Conservation (phyloP, 2,888 invertebrate species). For the Hylaea fasciaria region DNA sequence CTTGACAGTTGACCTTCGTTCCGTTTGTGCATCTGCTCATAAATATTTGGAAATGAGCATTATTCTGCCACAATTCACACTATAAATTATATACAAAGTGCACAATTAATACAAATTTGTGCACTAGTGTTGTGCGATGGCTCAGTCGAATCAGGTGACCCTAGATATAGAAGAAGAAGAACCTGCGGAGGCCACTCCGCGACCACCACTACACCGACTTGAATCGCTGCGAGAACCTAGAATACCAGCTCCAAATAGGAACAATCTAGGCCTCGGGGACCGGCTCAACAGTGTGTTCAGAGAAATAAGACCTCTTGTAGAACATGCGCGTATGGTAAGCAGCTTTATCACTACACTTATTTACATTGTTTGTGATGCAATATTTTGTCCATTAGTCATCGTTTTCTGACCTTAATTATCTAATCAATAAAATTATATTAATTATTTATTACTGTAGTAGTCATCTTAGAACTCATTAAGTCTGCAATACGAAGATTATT, state of each 20-base stretch:
- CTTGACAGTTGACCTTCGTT: slow-evolving; percentile 53
- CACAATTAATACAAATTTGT: slow-evolving; percentile 6
- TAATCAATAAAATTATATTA: slow-evolving; percentile 3
- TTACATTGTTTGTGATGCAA: slow-evolving; percentile 43
- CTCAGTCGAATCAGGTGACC: slow-evolving; percentile 75
- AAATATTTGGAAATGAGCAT: slow-evolving; percentile 54
- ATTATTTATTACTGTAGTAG: slow-evolving; percentile 1
- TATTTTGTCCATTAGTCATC: slow-evolving; percentile 35
- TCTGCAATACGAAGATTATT: neutral
- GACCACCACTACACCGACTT: slow-evolving; percentile 60
- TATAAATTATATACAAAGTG: slow-evolving; percentile 11
- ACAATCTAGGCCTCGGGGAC: slow-evolving; percentile 73
- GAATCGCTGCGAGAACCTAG: slow-evolving; percentile 64
- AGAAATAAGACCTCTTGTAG: slow-evolving; percentile 87
- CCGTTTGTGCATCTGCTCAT: slow-evolving; percentile 30
- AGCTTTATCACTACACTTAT: neutral
- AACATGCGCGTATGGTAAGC: slow-evolving; percentile 85
- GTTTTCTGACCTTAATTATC: slow-evolving; percentile 8
- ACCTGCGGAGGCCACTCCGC: slow-evolving; percentile 59
- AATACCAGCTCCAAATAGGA: slow-evolving; percentile 61
- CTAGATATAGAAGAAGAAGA: slow-evolving; percentile 74
- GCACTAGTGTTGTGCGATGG: slow-evolving; percentile 55
- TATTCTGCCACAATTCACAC: slow-evolving; percentile 16
- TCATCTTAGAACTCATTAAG: neutral
- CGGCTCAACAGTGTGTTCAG: slow-evolving; percentile 81